Evolutionary conservation across 92 coral and sea anemone genomes (phyloP), one percentile per base, ranked within the genome.

Genomic region (Bergia puertoricense): DNA sequence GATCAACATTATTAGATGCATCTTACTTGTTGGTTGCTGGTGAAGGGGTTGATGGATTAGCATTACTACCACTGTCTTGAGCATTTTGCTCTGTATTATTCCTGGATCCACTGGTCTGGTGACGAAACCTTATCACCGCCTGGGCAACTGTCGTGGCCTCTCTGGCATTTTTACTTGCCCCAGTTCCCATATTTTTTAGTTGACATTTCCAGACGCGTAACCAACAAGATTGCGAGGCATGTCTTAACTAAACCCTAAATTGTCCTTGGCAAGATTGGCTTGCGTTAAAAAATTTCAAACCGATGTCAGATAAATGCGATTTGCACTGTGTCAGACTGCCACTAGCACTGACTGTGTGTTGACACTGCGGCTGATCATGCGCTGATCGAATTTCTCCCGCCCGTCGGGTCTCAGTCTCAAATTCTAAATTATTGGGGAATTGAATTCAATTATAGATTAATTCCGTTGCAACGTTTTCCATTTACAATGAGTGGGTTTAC

Each of bases 101-200:
- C 7, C 77, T 22, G 15, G 59, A 22, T n/a, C 39, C 76, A 39
- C 50, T 39, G 38, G 48, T 16, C 76, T 42, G 86, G 5, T 83
- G 62, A 42, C 76, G 65, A 45, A 83, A 83, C 76, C n/a, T 83
- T 50, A 45, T 78, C 8, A 48, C 39, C 43, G 86, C 86, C 30
- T 22, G 86, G 22, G 77, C 77, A 43, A 83, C 86, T 22, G 77
- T 68, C 62, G 43, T 30, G 22, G 57, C 22, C 1, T 14, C 59
- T 43, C 37, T 48, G 3, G 13, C 77, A 1, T 8, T 6, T 69
- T 69, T 83, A 15, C 76, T 68, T n/a, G 77, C 86, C 40, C 86
- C 86, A 2, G 67, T 44, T 39, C 86, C 86, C 86, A 83, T 80
- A 44, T 51, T 30, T 2, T 22, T 69, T 20, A 68, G 10, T 10